phyloP scores from a whole-genome alignment of 2,797 vertebrate genomes.

The Buphagus erythrorhynchus region DNA sequence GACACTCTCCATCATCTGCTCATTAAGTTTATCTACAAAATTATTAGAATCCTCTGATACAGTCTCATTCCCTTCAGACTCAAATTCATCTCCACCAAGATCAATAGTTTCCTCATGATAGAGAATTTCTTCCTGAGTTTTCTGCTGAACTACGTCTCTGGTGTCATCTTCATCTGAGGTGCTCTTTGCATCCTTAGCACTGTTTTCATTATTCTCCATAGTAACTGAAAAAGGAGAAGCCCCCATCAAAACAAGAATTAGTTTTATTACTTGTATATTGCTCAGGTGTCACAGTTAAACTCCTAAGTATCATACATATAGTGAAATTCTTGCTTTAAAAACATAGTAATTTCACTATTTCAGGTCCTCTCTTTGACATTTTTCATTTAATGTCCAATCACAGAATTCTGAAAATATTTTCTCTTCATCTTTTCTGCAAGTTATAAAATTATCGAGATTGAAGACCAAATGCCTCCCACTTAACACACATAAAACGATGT shows the following conservation, averaged over 20 bases:
- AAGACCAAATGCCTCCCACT: neutral
- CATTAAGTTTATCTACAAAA: slow-evolving; percentile 89
- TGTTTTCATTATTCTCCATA: slow-evolving; percentile 66
- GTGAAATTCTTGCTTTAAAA: neutral
- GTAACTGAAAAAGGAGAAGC: neutral
- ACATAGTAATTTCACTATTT: neutral
- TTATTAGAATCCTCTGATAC: slow-evolving; percentile 81
- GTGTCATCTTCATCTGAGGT: neutral
- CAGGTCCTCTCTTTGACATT: too few relatives aligned
- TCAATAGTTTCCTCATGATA: slow-evolving; percentile 91
- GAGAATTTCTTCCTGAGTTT: slow-evolving; percentile 67
- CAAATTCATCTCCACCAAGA: slow-evolving; percentile 84
- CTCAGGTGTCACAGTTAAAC: neutral
- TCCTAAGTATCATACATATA: neutral
- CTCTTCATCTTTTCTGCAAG: neutral
- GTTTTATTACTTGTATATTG: neutral
- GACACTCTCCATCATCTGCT: slow-evolving; percentile 99
- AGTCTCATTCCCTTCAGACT: slow-evolving; percentile 85
- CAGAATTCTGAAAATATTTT: neutral
- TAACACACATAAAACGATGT: rapidly evolving
- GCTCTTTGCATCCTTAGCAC: neutral
- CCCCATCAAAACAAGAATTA: neutral
- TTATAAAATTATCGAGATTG: rapidly evolving
- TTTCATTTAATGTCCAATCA: neutral
- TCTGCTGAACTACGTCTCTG: neutral